Percentiles rank a stretch among this genome's conserved stretches.
Evolutionary conservation across 2,888 invertebrate genomes (phyloP).

Genomic region (Harpalus rubripes): DNA sequence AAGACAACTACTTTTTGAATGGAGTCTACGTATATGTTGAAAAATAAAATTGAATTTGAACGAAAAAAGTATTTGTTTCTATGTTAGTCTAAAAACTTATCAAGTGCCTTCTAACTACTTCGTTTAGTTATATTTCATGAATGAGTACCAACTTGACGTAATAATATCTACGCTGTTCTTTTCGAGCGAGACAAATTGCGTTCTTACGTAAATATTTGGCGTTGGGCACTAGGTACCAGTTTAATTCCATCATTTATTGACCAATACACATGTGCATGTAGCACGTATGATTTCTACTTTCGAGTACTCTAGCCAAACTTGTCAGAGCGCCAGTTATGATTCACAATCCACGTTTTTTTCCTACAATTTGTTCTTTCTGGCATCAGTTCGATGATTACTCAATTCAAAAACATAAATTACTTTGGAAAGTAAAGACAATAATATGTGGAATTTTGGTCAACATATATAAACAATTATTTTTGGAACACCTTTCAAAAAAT

Average conservation of each 20-base stretch:
- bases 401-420: conserved; percentile 4
- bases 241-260: neutral
- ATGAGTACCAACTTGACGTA: neutral
- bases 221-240: neutral
- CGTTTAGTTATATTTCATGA: neutral
- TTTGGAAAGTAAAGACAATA: conserved; percentile 1
- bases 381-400: conserved; percentile 16
- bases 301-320: neutral
- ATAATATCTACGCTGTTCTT: neutral
- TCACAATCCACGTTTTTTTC: neutral
- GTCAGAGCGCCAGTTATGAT: neutral
- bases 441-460: conserved; percentile 2
- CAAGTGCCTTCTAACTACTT: too few species aligned
- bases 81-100: too few species aligned
- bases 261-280: neutral
- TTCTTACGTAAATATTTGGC: neutral
- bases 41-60: too few species aligned
- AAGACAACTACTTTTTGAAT: too few species aligned
- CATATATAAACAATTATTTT: neutral
- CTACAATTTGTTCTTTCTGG: neutral
- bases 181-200: neutral
- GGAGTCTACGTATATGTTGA: too few species aligned
- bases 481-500: neutral
- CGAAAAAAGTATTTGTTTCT: too few species aligned
- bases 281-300: neutral